Conservation (phyloP, 1,140 invertebrate genomes). For the Cyphomyrmex costatus region DNA sequence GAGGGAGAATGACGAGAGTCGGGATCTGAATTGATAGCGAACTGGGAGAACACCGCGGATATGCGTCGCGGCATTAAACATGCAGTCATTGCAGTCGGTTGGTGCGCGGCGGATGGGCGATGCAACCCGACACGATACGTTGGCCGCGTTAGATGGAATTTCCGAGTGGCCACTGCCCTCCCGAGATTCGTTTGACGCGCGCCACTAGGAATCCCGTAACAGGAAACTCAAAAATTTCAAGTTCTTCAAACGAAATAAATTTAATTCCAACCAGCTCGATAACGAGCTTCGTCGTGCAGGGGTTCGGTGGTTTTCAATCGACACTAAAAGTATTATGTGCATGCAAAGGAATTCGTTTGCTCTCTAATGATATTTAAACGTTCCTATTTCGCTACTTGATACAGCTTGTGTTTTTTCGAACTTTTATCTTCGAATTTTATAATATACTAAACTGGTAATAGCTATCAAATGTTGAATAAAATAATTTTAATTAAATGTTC, state of each 20-base stretch:
- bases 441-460: no score
- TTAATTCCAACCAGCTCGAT: background rate
- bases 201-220: conserved; percentile 25
- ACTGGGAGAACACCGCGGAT: background rate
- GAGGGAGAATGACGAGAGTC: background rate
- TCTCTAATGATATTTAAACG: conserved; percentile 7
- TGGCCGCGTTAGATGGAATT: conserved; percentile 42
- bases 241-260: conserved; percentile 39
- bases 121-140: conserved; percentile 14
- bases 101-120: background rate
- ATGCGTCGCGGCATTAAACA: conserved; percentile 42
- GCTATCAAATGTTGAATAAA: no score
- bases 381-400: background rate
- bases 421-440: background rate
- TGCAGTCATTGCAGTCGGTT: background rate
- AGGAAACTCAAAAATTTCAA: conserved; percentile 31
- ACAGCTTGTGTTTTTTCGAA: background rate
- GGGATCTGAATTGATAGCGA: conserved; percentile 52
- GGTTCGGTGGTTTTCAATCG: conserved; percentile 8
- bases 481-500: no score
- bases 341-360: no score
- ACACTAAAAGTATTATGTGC: background rate
- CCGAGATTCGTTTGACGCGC: conserved; percentile 50
- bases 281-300: background rate
- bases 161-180: conserved; percentile 32